These are phyloP conservation scores for Cephus pulcher DNA, from an alignment of 2,888 invertebrate genomes.

Conservation along the genomic window DNA sequence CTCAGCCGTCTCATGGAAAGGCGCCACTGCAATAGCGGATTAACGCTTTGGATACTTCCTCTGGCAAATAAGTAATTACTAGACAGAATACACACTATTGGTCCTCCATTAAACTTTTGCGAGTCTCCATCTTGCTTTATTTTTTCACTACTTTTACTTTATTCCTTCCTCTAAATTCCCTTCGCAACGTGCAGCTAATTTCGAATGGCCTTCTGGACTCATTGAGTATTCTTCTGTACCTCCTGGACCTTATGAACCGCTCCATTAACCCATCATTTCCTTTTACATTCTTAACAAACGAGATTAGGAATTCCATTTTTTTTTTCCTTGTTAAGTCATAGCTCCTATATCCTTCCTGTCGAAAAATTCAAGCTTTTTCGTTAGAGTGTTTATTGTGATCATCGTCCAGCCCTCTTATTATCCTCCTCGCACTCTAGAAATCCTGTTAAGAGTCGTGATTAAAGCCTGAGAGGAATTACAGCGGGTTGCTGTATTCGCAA, in stretches of 20 bases:
- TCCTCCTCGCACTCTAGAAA: neutral
- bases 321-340: neutral
- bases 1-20: neutral
- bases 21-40: neutral
- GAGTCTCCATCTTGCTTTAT: constrained; percentile 12
- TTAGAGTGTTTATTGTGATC: neutral
- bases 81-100: neutral
- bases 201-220: neutral
- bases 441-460: neutral
- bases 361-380: neutral
- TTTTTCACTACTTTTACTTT: constrained; percentile 10
- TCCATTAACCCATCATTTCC: neutral
- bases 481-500: neutral
- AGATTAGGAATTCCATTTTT: neutral
- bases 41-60: neutral
- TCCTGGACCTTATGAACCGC: neutral
- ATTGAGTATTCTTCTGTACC: neutral
- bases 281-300: neutral
- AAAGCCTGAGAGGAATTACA: neutral
- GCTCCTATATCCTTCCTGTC: neutral
- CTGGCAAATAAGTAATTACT: neutral
- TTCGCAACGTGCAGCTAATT: neutral
- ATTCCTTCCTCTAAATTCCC: neutral
- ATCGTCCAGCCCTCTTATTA: neutral
- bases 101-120: neutral